Evolutionary conservation across 37 sponge, comb jelly and placozoan genomes (phyloP), one percentile per base, ranked within the genome.

Genomic region (Chondrosia reniformis): DNA sequence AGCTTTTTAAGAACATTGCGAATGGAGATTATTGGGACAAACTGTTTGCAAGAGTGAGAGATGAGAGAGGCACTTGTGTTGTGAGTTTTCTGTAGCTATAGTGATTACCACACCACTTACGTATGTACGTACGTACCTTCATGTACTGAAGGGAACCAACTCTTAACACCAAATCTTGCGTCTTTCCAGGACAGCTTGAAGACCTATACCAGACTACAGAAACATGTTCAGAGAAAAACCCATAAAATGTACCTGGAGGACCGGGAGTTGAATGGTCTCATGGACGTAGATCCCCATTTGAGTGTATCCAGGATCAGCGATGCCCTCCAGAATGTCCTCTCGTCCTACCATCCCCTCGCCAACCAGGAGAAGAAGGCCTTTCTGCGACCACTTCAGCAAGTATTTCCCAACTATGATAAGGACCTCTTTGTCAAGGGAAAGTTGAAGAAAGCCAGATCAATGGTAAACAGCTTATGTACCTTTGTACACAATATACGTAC

Each of bases 1-100:
- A 69, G 72, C 72, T 69, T 41, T 69, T 69, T 24, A 69, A 69
- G 43, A 69, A 69, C 72, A 19, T 69, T 10, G 72, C 39, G 72
- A 4, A 41, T 9, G n/a, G n/a, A n/a, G n/a, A n/a, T n/a, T 69
- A 69, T 24, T 69, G 72, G 72, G 72, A 69, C 72, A 69, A 69
- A 25, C 72, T 69, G 22, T 69, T 69, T 25, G n/a, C 39, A 7
- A 41, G 42, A 38, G 72, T 69, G 43, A 69, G 42, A 6, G 72
- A 69, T 40, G 72, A 69, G 43, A 69, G 42, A 25, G 72, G 72
- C n/a, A 69, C 72, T 4, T 69, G 72, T 69, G 72, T 43, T 41
- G 72, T 69, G 24, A 40, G 72, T 56, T 4, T 28, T 8, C 27
- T 49, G 3, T 24, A 6, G 58, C 27, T 28, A 6, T 28, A 28